Evolutionary conservation across 2,113 vertebrate species (phyloP), one percentile per base, ranked within the genome.

Genomic region (Dasyornis broadbenti): DNA sequence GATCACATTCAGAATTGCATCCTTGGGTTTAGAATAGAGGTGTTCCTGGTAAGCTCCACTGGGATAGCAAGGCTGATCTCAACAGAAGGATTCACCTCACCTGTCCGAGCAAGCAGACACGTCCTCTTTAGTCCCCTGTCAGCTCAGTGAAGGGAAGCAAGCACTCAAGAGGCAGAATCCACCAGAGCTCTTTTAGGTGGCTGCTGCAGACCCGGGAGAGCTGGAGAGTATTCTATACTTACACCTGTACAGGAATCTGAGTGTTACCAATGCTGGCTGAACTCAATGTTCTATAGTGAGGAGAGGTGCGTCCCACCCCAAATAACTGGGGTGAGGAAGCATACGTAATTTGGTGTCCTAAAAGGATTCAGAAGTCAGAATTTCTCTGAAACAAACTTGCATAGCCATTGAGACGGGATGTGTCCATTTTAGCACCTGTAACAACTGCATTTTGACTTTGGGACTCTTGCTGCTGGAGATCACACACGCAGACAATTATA

Each of bases 41-140:
- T 68, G 8, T 52, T 79, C 2, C 2, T 37, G 17, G 27, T 42
- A 57, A 1, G 24, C 2, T 11, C 16, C 0, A 0, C 8, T 82
- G 31, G 24, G 40, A 80, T 3, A 94, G 6, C 28, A 68, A 28
- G 19, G 12, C 49, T 76, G 12, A 50, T 77, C 28, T 49, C 37
- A 66, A 18, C 0, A 1, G 10, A 26, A 13, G 47, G 35, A 60
- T 87, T 82, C 35, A 56, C 24, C 22, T 63, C 57, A 53, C 27
- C 42, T 56, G 7, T 14, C n/a, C 47, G 47, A 71, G 17, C 10
- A 81, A 59, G 18, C 5, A 57, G 5, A 9, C 11, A 30, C 0
- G 0, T 66, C 13, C 23, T 54, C 35, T 63, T 64, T 47, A 31
- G 9, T 31, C 4, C 13, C 4, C 4, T 71, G 31, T 68, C 64